Evolutionary conservation across 1,140 invertebrate species (phyloP), one percentile per base, ranked within the genome.

Genomic region (Orius insidiosus): DNA sequence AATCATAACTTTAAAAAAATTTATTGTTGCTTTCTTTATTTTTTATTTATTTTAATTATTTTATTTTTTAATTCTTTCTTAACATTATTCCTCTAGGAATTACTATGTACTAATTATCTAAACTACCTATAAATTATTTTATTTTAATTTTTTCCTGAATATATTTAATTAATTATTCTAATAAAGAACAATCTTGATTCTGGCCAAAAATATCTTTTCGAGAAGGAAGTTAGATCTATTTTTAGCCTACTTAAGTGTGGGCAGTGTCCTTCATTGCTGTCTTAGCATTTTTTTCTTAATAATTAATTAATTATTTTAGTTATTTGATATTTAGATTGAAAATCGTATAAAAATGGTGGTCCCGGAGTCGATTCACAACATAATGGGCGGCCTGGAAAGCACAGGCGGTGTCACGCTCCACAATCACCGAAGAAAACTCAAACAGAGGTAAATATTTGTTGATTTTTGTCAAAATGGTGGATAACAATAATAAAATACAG

Each of bases 311-410:
- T 24, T 24, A 24, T 24, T 24, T 24, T 24, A 24, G 24, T 4
- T 4, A 24, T 24, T 24, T 24, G 24, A 24, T 4, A 4, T 24
- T 24, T 24, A n/a, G n/a, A n/a, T n/a, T n/a, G n/a, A n/a, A n/a
- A n/a, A n/a, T 24, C 7, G 24, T 3, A 24, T 24, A 15, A 78
- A 73, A 65, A 82, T 82, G 78, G 78, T 80, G 54, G 76, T 81
- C 52, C 75, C 74, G 52, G 76, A 80, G 55, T 50, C 53, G 30
- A 76, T 80, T 54, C 75, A 80, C 62, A 82, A 82, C 61, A 85
- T 85, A 53, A 86, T 84, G 76, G 77, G 80, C 49, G 81, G 81
- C 34, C 79, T 85, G 63, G 80, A 84, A 66, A 81, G 78, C 62
- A 80, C 80, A 1, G 78, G 75, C 13, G 80, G 79, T 50, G 78